Base-by-base conservation (phyloP, 2,113 vertebrate genomes). In the Ptilonorhynchus violaceus region DNA sequence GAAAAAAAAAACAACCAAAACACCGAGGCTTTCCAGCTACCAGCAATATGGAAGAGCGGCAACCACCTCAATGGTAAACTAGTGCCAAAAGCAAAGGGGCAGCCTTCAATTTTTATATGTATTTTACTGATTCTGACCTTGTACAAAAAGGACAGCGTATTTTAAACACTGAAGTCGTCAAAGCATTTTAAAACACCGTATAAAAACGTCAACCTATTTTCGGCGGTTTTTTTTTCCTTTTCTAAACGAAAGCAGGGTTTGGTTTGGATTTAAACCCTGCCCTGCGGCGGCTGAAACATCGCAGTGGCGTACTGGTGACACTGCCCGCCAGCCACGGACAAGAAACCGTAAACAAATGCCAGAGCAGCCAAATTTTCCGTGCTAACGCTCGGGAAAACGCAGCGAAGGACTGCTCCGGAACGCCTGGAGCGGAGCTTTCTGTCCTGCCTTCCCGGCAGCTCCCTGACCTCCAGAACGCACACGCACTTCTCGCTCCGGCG, bases 181-280 rank as follows among this genome's bases (percentile, higher is more conserved):
- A 62, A 8, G 25, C 7, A 21, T 69, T 77, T 90, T 25, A 67
- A n/a, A 55, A 39, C 16, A 42, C 11, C 3, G 15, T 4, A 62
- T 14, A 35, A 42, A 88, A 69, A 17, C 0, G 4, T 7, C 33
- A 68, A 11, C 5, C 35, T 19, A 19, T 58, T 35, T 58, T 3
- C 11, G 4, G 20, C 30, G 7, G 8, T 16, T 15, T 7, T 15
- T 7, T 39, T 16, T 2, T 6, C 9, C 1, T 37, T 35, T 24
- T 60, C 18, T 10, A 39, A 39, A 39, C 8, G 37, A 39, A 39
- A 39, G 37, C 37, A 39, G 37, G 37, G 13, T 23, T 74, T 27
- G 31, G 14, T 46, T 35, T 7, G 37, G 37, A 39, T 39, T 39
- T 39, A 39, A 39, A 39, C 37, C 37, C 37, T 39, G 37, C 37